Evolutionary conservation across 1,140 invertebrate genomes (phyloP).

Genomic region (Drosophila kikkawai): DNA sequence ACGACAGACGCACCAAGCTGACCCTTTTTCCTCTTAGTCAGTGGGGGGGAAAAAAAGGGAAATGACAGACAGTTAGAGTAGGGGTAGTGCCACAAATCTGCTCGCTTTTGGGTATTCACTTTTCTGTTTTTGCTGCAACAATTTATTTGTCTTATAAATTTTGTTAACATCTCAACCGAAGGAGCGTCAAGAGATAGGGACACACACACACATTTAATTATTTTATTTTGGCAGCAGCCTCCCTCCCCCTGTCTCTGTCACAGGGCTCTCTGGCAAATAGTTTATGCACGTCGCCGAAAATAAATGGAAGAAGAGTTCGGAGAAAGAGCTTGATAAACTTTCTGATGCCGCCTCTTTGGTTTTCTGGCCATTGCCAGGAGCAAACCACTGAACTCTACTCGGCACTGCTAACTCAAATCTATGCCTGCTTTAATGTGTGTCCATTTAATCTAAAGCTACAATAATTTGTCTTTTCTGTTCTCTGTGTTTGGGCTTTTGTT

Average conservation of each 20-base stretch:
- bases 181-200: conserved; percentile 2
- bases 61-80: not conserved
- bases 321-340: conserved; percentile 49
- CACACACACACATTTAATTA: conserved; percentile 50
- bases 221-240: conserved; percentile 47
- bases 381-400: conserved; percentile 21
- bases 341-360: conserved; percentile 24
- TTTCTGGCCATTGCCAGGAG: conserved; percentile 41
- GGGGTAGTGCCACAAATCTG: conserved; percentile 42
- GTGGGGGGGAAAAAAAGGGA: not conserved
- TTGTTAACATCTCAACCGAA: conserved; percentile 60
- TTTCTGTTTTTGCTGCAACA: conserved; percentile 39
- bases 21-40: conserved; percentile 32
- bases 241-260: conserved; percentile 13
- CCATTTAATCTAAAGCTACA: conserved; percentile 61
- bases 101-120: conserved; percentile 29
- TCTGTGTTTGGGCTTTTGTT: conserved; percentile 7
- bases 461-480: conserved; percentile 49
- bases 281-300: conserved; percentile 52
- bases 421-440: conserved; percentile 47
- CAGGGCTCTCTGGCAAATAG: conserved; percentile 44
- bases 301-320: conserved; percentile 22
- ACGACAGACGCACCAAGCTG: conserved; percentile 25
- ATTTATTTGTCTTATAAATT: conserved; percentile 65
- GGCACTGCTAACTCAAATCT: not conserved